Evolutionary conservation across 1,140 invertebrate genomes (phyloP), one percentile per base, ranked within the genome.

Genomic region (Globodera rostochiensis): DNA sequence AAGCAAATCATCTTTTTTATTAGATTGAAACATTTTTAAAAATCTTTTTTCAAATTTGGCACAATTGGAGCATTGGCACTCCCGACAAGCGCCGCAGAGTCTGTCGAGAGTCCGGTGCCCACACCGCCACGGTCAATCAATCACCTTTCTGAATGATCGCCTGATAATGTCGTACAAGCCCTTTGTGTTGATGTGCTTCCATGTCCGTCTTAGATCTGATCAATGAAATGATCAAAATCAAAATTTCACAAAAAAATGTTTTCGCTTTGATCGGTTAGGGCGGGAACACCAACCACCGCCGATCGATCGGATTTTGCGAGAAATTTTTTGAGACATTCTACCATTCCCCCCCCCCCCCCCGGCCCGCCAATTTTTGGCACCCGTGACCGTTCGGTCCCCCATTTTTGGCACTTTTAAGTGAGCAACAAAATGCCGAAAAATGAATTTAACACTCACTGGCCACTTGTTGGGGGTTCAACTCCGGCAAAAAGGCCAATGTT

Each of bases 141-240:
- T 67, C 46, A 86, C 85, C 74, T 84, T 77, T 66, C 81, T 57
- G 76, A 86, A 84, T 25, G 77, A 87, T 15, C 83, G 67, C 45
- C 80, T 66, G 60, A 84, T 69, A 6, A 84, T 83, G 60, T 76
- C 77, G 19, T 60, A 64, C 25, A 84, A 74, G n/a, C 84, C 84
- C 73, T 86, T 86, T 9, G 84, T 86, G 82, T 86, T 78, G n/a
- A 84, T 86, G 77, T 83, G 84, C 46, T 74, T 86, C 83, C 83
- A 84, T 19, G 71, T 76, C 57, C 69, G 77, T 21, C 77, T 60
- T 21, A 78, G 70, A 70, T 69, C 76, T 77, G 25, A 11, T 4
- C 49, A 66, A 45, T 45, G 13, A 25, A 67, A 45, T 47, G 36
- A 36, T 36, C 36, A 36, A 36, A 36, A 36, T 2, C 36, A 36